These are phyloP conservation scores for Eupeodes luniger DNA, from an alignment of 2,888 invertebrate genomes.

Conservation along the genomic window DNA sequence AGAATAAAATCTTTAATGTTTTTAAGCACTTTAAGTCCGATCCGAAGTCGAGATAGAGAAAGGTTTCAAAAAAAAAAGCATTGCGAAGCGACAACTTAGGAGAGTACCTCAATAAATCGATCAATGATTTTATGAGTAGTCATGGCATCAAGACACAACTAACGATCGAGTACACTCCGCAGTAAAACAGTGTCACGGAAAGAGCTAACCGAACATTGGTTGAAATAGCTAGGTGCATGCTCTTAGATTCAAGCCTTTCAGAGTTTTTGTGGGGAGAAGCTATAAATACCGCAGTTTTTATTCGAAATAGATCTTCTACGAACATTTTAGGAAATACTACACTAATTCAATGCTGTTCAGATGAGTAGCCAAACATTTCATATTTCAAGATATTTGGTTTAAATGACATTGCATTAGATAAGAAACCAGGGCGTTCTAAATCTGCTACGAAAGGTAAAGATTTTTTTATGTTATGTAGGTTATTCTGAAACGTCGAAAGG, in stretches of 20 bases:
- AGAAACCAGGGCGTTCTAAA: slow-evolving; percentile 33
- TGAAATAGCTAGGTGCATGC: slow-evolving; percentile 78
- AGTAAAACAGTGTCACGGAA: slow-evolving; percentile 74
- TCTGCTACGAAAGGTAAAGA: slow-evolving; percentile 13
- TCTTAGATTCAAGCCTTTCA: slow-evolving; percentile 74
- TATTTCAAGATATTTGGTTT: slow-evolving; percentile 51
- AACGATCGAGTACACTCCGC: slow-evolving; percentile 49
- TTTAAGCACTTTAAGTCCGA: slow-evolving; percentile 37
- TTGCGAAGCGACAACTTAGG: slow-evolving; percentile 10
- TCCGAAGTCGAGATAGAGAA: slow-evolving; percentile 18
- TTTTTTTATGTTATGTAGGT: slow-evolving; percentile 41
- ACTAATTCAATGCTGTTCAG: slow-evolving; percentile 48
- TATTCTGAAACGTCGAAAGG: slow-evolving; percentile 3
- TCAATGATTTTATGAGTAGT: neutral
- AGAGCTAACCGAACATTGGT: slow-evolving; percentile 58
- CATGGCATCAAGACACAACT: slow-evolving; percentile 15
- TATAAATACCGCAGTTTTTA: slow-evolving; percentile 50
- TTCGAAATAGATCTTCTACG: neutral
- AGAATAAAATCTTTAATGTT: neutral
- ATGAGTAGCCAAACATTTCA: slow-evolving; percentile 30
- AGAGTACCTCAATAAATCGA: neutral
- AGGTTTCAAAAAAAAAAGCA: neutral
- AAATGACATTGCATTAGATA: slow-evolving; percentile 34
- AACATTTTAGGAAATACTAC: neutral
- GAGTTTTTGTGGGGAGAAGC: slow-evolving; percentile 75